Percentiles rank a stretch among this genome's conserved stretches.
Evolutionary conservation across 2,888 invertebrate genomes (phyloP).

Genomic region (Sisyra terminalis): DNA sequence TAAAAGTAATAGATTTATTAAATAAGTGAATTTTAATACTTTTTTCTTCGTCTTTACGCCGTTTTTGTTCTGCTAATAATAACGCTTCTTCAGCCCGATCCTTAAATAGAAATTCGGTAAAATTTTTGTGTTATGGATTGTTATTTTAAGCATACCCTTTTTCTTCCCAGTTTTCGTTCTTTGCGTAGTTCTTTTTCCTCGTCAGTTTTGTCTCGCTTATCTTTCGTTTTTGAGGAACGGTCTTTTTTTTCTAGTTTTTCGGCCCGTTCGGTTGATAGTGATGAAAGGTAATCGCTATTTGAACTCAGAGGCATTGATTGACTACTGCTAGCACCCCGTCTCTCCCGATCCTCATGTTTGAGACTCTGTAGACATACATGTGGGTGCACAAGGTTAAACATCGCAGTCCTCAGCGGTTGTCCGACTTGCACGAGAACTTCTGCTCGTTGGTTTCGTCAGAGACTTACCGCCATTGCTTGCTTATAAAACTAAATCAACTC

Average conservation of each 20-base stretch:
- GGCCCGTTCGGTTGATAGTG: not conserved
- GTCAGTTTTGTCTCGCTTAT: constrained; percentile 47
- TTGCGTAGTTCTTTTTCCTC: constrained; percentile 66
- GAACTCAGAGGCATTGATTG: not conserved
- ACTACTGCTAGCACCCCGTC: constrained; percentile 17
- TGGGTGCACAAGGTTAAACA: constrained; percentile 17
- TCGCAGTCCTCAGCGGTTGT: constrained; percentile 5
- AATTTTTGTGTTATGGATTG: too few relatives aligned
- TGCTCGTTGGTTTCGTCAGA: constrained; percentile 15
- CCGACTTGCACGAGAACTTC: constrained; percentile 13
- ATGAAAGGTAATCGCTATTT: constrained; percentile 1
- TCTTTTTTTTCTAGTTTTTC: constrained; percentile 34
- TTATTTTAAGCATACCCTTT: constrained; percentile 52
- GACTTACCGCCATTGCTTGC: constrained; percentile 4
- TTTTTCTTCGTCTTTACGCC: constrained; percentile 66
- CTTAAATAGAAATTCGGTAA: constrained; percentile 28
- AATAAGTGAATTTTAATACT: too few relatives aligned
- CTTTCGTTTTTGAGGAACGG: constrained; percentile 31
- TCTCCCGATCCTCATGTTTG: constrained; percentile 29
- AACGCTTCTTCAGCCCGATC: constrained; percentile 57
- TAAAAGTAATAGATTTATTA: constrained; percentile 12
- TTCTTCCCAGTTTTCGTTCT: constrained; percentile 65
- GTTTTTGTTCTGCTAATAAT: constrained; percentile 48
- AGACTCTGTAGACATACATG: constrained; percentile 28
- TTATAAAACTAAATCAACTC: too few relatives aligned